These are phyloP conservation scores for Bucorvus abyssinicus DNA, from an alignment of 2,797 vertebrate species.

Conservation along the genomic window DNA sequence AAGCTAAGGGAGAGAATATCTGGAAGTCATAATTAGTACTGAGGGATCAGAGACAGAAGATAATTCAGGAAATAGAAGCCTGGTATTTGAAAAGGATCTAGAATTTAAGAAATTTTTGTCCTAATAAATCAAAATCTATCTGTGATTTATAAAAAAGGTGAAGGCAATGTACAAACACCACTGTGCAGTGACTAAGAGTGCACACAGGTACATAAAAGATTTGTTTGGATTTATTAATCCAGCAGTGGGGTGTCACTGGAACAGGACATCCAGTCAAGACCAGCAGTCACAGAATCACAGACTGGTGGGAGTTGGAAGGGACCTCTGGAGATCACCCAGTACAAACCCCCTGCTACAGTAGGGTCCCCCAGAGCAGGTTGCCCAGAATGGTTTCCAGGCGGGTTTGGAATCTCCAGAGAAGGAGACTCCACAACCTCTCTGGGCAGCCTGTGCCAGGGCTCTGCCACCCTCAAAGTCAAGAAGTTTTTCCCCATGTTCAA, in stretches of 20 bases:
- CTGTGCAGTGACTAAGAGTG: not conserved
- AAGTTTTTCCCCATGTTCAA: too few species aligned
- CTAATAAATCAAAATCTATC: not conserved
- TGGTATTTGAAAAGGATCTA: not conserved
- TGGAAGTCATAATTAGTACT: not conserved
- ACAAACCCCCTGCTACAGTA: too few species aligned
- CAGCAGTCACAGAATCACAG: too few species aligned
- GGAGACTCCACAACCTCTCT: too few species aligned
- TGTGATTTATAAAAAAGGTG: not conserved
- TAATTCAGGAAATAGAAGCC: not conserved
- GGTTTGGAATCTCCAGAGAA: too few species aligned
- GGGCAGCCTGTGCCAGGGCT: too few species aligned
- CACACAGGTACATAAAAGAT: not conserved
- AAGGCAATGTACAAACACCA: not conserved
- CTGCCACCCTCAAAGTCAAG: too few species aligned
- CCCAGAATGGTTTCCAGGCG: too few species aligned
- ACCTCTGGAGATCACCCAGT: too few species aligned
- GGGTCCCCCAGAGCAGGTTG: too few species aligned
- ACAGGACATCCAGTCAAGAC: not conserved
- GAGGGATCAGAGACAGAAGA: not conserved
- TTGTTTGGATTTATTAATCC: not conserved
- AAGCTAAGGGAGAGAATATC: not conserved
- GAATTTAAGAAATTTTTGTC: not conserved
- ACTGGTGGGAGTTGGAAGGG: too few species aligned
- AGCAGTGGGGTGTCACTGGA: too few species aligned